A percentile compares a stretch with the other conserved stretches of the same genome.
These are phyloP conservation scores for Rhodophaea formosa DNA, from an alignment of 2,888 invertebrate species.

Conservation along the genomic window DNA sequence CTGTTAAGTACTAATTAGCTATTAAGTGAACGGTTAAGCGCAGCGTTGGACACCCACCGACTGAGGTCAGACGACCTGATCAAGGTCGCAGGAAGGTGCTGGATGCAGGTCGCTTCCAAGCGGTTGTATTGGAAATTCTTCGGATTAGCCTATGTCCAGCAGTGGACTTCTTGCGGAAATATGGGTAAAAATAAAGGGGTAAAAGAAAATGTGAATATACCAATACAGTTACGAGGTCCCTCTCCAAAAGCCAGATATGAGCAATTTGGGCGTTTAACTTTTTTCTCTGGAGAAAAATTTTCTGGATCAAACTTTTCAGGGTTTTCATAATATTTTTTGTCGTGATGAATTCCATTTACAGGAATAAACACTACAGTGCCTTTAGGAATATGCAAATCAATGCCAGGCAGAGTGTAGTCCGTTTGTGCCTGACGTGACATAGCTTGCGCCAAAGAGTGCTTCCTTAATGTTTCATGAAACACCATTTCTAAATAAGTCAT, in stretches of 20 bases:
- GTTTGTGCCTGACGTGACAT: background rate
- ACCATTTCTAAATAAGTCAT: conserved; percentile 47
- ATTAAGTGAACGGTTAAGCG: no score
- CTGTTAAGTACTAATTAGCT: no score
- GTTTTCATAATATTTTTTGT: conserved; percentile 25
- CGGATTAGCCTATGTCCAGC: no score
- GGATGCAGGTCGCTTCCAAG: no score
- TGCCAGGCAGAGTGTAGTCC: background rate
- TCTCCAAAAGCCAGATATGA: conserved; percentile 28
- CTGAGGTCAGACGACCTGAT: no score
- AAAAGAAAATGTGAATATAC: no score
- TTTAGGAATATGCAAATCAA: background rate
- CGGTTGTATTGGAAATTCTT: no score
- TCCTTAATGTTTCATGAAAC: conserved; percentile 37
- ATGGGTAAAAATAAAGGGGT: no score
- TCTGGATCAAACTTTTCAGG: conserved; percentile 27
- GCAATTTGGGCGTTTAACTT: conserved; percentile 22
- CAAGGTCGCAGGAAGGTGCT: no score
- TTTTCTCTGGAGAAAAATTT: conserved; percentile 26
- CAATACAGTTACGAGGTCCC: conserved; percentile 27
- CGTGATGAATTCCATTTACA: conserved; percentile 16
- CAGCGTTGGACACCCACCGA: no score
- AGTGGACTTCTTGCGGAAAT: no score
- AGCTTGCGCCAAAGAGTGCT: conserved; percentile 28
- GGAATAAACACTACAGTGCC: background rate